phyloP scores from a whole-genome alignment of 2,888 invertebrate genomes.

The Diaphora mendica region DNA sequence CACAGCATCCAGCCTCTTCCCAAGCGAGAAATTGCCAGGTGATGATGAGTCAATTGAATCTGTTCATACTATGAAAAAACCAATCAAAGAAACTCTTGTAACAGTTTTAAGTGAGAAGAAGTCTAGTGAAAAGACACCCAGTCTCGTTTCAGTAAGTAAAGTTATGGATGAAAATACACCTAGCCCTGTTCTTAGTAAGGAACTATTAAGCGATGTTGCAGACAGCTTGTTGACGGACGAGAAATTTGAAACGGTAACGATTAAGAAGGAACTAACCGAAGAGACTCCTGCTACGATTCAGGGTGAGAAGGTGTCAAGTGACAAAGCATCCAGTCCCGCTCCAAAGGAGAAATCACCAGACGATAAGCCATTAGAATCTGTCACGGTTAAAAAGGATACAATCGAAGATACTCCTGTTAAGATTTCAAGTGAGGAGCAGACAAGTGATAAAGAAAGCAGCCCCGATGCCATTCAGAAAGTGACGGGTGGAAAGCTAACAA shows the following conservation, averaged over 20 bases:
- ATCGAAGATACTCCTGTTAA: background rate
- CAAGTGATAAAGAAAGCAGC: conserved; percentile 7
- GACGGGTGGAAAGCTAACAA: conserved; percentile 15
- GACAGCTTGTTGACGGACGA: too few relatives aligned
- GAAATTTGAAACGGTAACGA: too few relatives aligned
- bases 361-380: conserved; percentile 2
- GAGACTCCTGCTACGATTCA: background rate
- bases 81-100: too few relatives aligned
- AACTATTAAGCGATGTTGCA: too few relatives aligned
- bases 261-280: conserved; percentile 5
- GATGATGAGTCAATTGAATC: too few relatives aligned
- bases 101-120: too few relatives aligned
- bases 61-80: too few relatives aligned
- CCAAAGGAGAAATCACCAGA: conserved; percentile 10
- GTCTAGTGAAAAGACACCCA: too few relatives aligned
- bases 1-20: conserved; percentile 16
- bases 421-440: background rate
- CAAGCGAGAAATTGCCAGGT: conserved; percentile 3
- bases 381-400: background rate
- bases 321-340: background rate
- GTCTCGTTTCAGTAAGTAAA: too few relatives aligned
- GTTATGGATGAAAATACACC: too few relatives aligned
- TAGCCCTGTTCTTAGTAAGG: too few relatives aligned
- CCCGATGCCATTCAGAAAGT: background rate
- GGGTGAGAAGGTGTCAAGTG: background rate